Base-by-base conservation (phyloP, 2,113 vertebrate species). In the Xenopus laevis region DNA sequence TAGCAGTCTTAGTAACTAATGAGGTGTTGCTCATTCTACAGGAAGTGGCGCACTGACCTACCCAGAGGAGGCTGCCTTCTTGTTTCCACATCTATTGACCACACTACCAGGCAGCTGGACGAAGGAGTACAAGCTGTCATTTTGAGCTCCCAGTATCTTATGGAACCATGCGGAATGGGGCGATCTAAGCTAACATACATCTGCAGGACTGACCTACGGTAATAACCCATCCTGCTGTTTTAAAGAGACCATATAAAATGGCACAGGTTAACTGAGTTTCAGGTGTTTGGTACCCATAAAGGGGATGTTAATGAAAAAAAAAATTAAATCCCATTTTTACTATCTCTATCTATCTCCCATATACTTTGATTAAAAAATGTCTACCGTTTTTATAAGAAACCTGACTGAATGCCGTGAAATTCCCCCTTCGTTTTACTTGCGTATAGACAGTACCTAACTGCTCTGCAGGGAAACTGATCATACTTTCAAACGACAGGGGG, bases 121-220 rank as follows among this genome's bases (percentile, higher is more conserved):
- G 88, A 85, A 0, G 92, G 89, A 0, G 89, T 95, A 55, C 83
- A 89, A 57, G 92, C 92, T 0, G 55, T 93, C 10, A 81, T 95
- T 71, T 80, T 95, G 67, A 93, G 85, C 0, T 93, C 92, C 21
- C 92, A 93, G 81, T 91, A 91, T 79, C 87, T 93, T 59, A 90
- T 94, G 1, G 94, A 95, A 77, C 91, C 93, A 4, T 81, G 88
- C 0, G 81, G 89, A 73, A 74, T 83, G 79, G 93, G 91, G 4
- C 88, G 86, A 71, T 92, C 93, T 45, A 83, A 81, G 1, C 86
- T 94, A 33, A 95, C 91, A 0, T 91, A 95, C 79, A 86, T 94
- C 87, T 94, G 93, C 87, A 84, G 92, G 10, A 87, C 91, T 1
- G 94, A 95, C 81, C 89, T 95, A 78, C 89, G 92, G 94, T 95